These are phyloP conservation scores for Onthophagus taurus DNA, from an alignment of 1,140 invertebrate species.

Conservation along the genomic window DNA sequence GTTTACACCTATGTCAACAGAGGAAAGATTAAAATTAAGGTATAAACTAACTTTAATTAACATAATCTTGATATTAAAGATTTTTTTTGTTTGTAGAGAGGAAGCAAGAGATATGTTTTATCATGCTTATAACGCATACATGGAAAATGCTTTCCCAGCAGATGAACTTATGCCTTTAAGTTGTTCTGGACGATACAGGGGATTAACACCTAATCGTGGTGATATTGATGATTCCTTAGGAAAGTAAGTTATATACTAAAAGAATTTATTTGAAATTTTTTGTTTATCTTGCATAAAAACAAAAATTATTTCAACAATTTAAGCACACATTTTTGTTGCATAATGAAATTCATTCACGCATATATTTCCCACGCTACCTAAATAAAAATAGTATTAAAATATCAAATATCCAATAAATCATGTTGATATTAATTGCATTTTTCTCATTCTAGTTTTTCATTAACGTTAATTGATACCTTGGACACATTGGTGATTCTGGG, in stretches of 20 bases:
- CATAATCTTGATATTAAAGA: neutral
- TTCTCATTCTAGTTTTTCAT: constrained; percentile 69
- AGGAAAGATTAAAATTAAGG: constrained; percentile 47
- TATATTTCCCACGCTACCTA: too few species aligned
- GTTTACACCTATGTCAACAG: constrained; percentile 44
- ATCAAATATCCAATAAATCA: too few species aligned
- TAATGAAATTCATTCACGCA: too few species aligned
- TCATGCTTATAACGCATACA: constrained; percentile 94
- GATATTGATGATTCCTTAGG: constrained; percentile 94
- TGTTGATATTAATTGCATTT: neutral
- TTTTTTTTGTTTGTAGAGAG: constrained; percentile 54
- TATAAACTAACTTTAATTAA: constrained; percentile 27
- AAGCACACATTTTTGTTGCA: too few species aligned
- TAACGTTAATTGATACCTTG: constrained; percentile 90
- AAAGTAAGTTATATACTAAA: constrained; percentile 64
- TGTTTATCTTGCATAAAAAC: neutral
- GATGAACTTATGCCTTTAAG: constrained; percentile 97
- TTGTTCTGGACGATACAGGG: constrained; percentile 85
- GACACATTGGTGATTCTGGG: constrained; percentile 90
- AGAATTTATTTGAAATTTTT: neutral
- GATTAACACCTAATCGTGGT: constrained; percentile 76
- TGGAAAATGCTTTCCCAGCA: constrained; percentile 95
- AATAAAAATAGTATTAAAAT: too few species aligned
- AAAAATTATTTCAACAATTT: too few species aligned
- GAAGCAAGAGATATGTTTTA: constrained; percentile 92